phyloP scores from a whole-genome alignment of 2,888 invertebrate genomes.

The Bellardia bayeri region DNA sequence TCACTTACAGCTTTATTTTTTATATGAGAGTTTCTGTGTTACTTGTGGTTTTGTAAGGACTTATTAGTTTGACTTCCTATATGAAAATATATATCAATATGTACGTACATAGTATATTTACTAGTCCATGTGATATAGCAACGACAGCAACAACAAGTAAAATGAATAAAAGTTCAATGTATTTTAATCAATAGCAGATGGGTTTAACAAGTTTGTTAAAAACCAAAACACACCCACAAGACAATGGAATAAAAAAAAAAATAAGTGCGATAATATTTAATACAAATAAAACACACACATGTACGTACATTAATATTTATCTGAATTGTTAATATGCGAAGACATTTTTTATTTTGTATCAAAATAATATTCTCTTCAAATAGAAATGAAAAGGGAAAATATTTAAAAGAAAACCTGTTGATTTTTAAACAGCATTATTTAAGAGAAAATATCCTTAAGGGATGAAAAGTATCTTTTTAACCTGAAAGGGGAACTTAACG shows the following conservation, averaged over 20 bases:
- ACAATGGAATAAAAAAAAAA: neutral
- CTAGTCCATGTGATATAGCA: neutral
- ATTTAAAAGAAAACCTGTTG: constrained; percentile 59
- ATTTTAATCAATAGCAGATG: constrained; percentile 40
- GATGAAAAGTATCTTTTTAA: neutral
- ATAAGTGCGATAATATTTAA: constrained; percentile 2
- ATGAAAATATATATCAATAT: too few relatives aligned
- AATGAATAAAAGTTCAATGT: constrained; percentile 49
- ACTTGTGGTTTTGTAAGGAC: too few relatives aligned
- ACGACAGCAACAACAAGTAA: neutral
- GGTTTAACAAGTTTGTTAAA: constrained; percentile 5
- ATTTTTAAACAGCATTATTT: neutral
- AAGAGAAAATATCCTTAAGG: constrained; percentile 60
- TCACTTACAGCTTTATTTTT: too few relatives aligned
- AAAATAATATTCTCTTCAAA: constrained; percentile 4
- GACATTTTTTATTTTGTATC: neutral
- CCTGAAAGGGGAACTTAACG: constrained; percentile 54
- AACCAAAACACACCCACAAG: constrained; percentile 31
- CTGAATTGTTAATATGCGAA: constrained; percentile 32
- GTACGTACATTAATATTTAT: neutral
- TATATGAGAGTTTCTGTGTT: too few relatives aligned
- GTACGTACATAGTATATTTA: too few relatives aligned
- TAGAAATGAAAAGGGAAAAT: neutral
- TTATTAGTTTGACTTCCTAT: too few relatives aligned
- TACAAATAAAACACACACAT: neutral